A percentile compares a stretch with the other conserved stretches of the same genome.
Conservation (phyloP, 2,888 invertebrate genomes). For the Caenorhabditis drosophilae region DNA sequence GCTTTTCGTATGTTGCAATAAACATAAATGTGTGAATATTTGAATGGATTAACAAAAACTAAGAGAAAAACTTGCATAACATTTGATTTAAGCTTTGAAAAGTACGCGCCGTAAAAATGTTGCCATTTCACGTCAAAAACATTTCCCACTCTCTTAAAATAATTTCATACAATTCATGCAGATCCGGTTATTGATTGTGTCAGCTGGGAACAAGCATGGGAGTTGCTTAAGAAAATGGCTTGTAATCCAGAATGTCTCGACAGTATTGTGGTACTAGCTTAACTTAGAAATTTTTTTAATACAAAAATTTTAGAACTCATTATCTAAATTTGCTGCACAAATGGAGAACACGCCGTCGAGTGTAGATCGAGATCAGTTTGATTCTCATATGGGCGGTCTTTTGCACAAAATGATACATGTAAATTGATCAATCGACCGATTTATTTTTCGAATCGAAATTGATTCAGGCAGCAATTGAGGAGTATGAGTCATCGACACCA, state of each 20-base stretch:
- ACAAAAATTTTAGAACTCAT: slow-evolving; percentile 44
- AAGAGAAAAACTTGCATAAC: too few species aligned
- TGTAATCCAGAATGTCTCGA: slow-evolving; percentile 74
- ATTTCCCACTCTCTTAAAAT: too few species aligned
- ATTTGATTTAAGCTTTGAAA: too few species aligned
- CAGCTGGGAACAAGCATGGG: slow-evolving; percentile 72
- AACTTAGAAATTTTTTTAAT: not conserved
- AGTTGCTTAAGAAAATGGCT: slow-evolving; percentile 74
- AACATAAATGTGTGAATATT: too few species aligned
- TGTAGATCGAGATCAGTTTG: slow-evolving; percentile 69
- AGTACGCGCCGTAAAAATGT: too few species aligned
- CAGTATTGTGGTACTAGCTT: slow-evolving; percentile 71
- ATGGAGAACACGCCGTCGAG: slow-evolving; percentile 51
- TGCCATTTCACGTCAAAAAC: too few species aligned
- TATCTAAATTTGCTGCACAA: slow-evolving; percentile 56
- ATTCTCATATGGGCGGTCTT: slow-evolving; percentile 71
- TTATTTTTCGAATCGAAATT: too few species aligned
- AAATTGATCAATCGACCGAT: too few species aligned
- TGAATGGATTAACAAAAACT: too few species aligned
- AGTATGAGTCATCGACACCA: slow-evolving; percentile 65
- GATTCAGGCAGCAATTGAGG: slow-evolving; percentile 71
- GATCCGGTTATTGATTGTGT: slow-evolving; percentile 57
- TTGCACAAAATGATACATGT: slow-evolving; percentile 72
- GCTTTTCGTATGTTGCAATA: too few species aligned
- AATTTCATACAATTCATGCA: too few species aligned